These are phyloP conservation scores for Rhodinocichla rosea DNA, from an alignment of 2,113 vertebrate species.

Conservation along the genomic window DNA sequence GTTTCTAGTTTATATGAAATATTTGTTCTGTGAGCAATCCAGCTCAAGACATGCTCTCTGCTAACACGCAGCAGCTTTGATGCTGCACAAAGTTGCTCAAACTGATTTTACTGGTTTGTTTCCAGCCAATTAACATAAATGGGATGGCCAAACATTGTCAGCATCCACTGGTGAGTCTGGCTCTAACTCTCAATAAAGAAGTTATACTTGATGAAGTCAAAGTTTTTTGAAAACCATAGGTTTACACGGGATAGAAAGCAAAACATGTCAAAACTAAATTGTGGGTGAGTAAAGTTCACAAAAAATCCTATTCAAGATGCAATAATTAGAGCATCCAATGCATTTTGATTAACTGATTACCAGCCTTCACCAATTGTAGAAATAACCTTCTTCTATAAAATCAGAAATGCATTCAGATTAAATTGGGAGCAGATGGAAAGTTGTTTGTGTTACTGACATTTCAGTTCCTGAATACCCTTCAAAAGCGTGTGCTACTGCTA, in stretches of 20 bases:
- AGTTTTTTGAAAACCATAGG: background rate
- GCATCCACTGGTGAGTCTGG: background rate
- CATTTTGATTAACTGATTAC: slow-evolving; percentile 58
- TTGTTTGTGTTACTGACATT: slow-evolving; percentile 37
- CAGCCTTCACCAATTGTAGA: slow-evolving; percentile 35
- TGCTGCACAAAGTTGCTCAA: background rate
- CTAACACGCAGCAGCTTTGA: background rate
- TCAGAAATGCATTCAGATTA: background rate
- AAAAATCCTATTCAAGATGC: background rate
- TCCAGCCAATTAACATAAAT: background rate
- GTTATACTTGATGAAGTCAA: background rate
- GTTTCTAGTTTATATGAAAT: background rate
- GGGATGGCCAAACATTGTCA: background rate
- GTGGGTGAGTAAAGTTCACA: background rate
- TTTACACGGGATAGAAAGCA: background rate
- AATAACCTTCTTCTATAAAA: slow-evolving; percentile 35
- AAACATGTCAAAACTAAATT: background rate
- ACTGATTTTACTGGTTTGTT: background rate
- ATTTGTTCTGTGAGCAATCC: background rate
- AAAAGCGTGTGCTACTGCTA: background rate
- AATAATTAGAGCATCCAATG: slow-evolving; percentile 34
- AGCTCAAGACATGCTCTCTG: background rate
- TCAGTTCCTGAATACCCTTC: background rate
- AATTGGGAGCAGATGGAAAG: slow-evolving; percentile 53
- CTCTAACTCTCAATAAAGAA: background rate